phyloP scores from a whole-genome alignment of 2,888 invertebrate genomes.

The Apodemia mormo region DNA sequence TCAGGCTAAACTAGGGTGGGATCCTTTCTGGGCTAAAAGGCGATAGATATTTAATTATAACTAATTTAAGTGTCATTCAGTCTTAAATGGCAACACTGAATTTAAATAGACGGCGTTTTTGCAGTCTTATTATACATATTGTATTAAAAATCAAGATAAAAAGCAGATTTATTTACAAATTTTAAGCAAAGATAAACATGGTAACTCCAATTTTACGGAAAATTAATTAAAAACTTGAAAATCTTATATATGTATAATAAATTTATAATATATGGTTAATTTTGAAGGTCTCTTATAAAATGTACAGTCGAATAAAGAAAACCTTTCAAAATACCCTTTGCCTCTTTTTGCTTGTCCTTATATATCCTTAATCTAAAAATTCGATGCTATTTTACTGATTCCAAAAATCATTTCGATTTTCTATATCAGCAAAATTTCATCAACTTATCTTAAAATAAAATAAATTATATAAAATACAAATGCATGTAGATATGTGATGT shows the following conservation, averaged over 20 bases:
- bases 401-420: constrained; percentile 25
- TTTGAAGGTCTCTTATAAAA: constrained; percentile 71
- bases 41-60: constrained; percentile 36
- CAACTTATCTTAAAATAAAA: constrained; percentile 44
- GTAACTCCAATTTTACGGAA: constrained; percentile 74
- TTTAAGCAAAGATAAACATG: constrained; percentile 59
- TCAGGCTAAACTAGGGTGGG: constrained; percentile 65
- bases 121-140: constrained; percentile 33
- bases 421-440: constrained; percentile 41
- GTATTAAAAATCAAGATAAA: constrained; percentile 41
- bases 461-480: constrained; percentile 63
- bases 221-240: constrained; percentile 48
- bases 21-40: constrained; percentile 52
- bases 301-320: constrained; percentile 67
- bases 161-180: constrained; percentile 64
- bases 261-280: constrained; percentile 53
- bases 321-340: constrained; percentile 73
- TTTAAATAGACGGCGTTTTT: constrained; percentile 35
- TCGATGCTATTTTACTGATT: constrained; percentile 48
- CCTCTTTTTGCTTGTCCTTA: constrained; percentile 78
- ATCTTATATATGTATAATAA: constrained; percentile 45
- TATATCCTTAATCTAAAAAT: constrained; percentile 49
- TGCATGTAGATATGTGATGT: constrained; percentile 66
- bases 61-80: constrained; percentile 50
- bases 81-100: constrained; percentile 69